phyloP scores from a whole-genome alignment of 2,888 invertebrate genomes.

The Lithophane leautieri region DNA sequence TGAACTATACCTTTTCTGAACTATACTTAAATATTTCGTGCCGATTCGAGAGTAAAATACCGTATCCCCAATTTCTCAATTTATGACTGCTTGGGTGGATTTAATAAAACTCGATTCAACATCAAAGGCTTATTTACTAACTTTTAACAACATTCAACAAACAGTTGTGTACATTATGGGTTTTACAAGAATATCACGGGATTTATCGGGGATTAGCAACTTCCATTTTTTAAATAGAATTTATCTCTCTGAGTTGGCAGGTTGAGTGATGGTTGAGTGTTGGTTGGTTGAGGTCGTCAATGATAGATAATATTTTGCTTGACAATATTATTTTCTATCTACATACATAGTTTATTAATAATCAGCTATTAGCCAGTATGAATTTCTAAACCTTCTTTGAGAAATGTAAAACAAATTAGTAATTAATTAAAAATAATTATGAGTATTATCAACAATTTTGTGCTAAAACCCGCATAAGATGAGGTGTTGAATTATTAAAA shows the following conservation, averaged over 20 bases:
- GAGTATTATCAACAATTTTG: background rate
- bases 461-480: background rate
- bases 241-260: background rate
- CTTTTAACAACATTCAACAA: background rate
- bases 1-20: too few species aligned
- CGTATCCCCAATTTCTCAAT: too few species aligned
- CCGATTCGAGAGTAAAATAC: background rate
- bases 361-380: background rate
- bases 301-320: background rate
- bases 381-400: background rate
- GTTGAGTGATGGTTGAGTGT: too few species aligned
- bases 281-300: too few species aligned
- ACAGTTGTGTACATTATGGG: background rate
- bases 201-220: background rate
- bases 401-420: background rate
- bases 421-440: background rate
- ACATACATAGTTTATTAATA: background rate
- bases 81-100: background rate
- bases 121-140: background rate
- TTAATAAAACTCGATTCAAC: slow-evolving; percentile 6
- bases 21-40: background rate
- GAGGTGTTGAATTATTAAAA: background rate
- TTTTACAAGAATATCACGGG: background rate
- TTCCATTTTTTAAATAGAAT: background rate
- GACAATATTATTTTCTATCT: background rate